phyloP scores from a whole-genome alignment of 2,888 invertebrate species.

The Xestia c-nigrum region DNA sequence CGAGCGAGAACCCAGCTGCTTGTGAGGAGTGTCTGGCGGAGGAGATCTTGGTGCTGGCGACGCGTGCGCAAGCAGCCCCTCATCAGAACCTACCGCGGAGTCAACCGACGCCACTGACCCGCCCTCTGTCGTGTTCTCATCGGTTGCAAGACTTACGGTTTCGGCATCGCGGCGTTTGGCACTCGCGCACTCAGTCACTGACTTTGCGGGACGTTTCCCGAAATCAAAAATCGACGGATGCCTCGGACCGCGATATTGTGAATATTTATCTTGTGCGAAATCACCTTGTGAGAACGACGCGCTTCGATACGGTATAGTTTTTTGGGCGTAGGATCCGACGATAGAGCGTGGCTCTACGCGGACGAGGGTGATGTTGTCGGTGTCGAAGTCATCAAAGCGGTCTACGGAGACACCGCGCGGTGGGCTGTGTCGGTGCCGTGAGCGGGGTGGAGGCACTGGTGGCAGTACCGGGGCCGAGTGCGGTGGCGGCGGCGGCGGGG shows the following conservation, averaged over 20 bases:
- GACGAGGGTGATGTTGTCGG: conserved; percentile 88
- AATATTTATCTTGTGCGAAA: conserved; percentile 91
- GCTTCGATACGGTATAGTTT: conserved; percentile 94
- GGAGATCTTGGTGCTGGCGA: conserved; percentile 85
- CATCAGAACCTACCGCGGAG: conserved; percentile 91
- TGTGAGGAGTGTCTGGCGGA: conserved; percentile 87
- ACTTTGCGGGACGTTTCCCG: conserved; percentile 78
- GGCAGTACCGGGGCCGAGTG: conserved; percentile 90
- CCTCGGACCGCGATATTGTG: conserved; percentile 78
- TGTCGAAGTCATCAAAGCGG: conserved; percentile 86
- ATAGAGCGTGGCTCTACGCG: conserved; percentile 91
- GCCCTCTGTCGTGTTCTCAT: conserved; percentile 83
- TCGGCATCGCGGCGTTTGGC: conserved; percentile 80
- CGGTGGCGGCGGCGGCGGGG: conserved; percentile 84
- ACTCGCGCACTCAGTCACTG: conserved; percentile 70
- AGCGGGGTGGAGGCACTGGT: conserved; percentile 90
- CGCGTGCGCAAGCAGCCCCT: conserved; percentile 87
- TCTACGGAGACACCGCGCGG: conserved; percentile 87
- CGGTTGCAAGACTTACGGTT: conserved; percentile 78
- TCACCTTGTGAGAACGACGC: conserved; percentile 97
- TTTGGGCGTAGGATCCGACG: conserved; percentile 91
- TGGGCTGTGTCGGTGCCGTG: conserved; percentile 88
- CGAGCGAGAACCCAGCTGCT: conserved; percentile 87
- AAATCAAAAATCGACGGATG: conserved; percentile 86
- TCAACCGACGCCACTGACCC: conserved; percentile 90